Evolutionary conservation across 23 tunicate genomes (phyloP).

Genomic region (Oikopleura dioica): DNA sequence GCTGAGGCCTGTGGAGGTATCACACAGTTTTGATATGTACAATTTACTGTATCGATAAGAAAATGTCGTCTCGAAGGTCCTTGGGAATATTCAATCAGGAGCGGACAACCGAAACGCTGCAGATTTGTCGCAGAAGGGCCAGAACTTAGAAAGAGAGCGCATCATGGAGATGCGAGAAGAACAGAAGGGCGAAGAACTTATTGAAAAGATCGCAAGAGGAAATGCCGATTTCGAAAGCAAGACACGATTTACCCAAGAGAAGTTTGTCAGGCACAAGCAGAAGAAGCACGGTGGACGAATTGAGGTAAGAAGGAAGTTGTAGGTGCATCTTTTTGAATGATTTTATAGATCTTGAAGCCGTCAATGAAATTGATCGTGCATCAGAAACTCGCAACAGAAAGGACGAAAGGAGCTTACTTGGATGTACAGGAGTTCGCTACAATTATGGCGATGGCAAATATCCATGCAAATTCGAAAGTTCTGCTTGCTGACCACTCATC

Average conservation of each 20-base stretch:
- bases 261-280: background rate
- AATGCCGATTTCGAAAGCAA: background rate
- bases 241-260: background rate
- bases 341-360: background rate
- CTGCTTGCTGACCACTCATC: background rate
- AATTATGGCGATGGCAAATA: background rate
- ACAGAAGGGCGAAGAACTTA: background rate
- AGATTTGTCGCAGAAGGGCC: background rate
- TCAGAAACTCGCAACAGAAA: background rate
- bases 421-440: background rate
- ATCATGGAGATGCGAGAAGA: background rate
- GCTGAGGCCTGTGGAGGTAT: background rate
- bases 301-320: no score
- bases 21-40: no score
- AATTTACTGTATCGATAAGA: no score
- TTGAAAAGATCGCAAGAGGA: background rate
- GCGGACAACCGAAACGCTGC: constrained; percentile 1
- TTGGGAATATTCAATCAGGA: background rate
- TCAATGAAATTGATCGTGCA: background rate
- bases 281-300: background rate
- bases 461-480: background rate
- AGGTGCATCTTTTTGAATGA: no score
- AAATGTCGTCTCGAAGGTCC: background rate
- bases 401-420: background rate
- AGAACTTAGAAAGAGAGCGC: background rate